Conservation (phyloP, 2,888 invertebrate genomes). For the Yponomeuta evonymella region DNA sequence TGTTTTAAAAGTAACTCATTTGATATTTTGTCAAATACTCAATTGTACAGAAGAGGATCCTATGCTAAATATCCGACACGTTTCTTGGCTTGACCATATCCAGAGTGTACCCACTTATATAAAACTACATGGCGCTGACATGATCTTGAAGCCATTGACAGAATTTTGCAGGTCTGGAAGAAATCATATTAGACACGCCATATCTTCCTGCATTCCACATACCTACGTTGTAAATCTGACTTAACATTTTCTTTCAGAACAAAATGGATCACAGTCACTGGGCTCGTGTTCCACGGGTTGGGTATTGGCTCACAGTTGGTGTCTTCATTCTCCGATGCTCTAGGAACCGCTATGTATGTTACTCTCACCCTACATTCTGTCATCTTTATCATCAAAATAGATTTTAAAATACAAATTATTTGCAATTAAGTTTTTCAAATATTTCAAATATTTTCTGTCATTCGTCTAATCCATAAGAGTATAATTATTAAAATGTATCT, state of each 20-base stretch:
- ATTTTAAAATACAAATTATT: neutral
- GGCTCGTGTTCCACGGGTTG: conserved; percentile 86
- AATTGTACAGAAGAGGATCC: no score
- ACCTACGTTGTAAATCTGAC: neutral
- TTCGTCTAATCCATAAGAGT: no score
- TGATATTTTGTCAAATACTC: no score
- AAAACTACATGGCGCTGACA: no score
- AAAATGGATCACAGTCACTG: conserved; percentile 81
- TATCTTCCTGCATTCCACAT: neutral
- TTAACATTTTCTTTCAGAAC: conserved; percentile 58
- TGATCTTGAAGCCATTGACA: no score
- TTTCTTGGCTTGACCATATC: no score
- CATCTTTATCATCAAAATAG: neutral
- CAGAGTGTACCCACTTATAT: no score
- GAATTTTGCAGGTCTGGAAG: no score
- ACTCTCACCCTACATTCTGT: neutral
- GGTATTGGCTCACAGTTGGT: conserved; percentile 91
- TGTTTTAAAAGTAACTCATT: no score
- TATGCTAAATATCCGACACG: no score
- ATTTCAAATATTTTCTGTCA: neutral
- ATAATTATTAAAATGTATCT: no score
- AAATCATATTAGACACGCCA: no score
- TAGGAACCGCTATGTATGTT: conserved; percentile 87
- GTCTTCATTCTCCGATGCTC: conserved; percentile 89
- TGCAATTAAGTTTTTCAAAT: neutral